These are phyloP conservation scores for Odontesthes bonariensis DNA, from an alignment of 2,113 vertebrate genomes.

Conservation along the genomic window DNA sequence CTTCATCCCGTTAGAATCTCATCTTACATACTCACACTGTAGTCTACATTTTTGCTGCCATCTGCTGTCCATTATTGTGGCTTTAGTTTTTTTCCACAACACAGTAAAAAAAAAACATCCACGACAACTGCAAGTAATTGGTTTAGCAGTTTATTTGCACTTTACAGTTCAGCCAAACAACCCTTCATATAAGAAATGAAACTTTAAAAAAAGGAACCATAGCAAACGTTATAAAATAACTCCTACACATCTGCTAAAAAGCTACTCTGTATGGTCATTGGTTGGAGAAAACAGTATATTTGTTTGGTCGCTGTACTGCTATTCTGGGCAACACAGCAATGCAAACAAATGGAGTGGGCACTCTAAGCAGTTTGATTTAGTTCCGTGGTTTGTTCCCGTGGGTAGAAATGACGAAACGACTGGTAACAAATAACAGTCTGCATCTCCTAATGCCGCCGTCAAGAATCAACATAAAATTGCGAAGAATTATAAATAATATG, in stretches of 20 bases:
- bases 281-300: conserved; percentile 28
- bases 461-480: conserved; percentile 37
- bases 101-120: conserved; percentile 26
- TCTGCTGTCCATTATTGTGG: conserved; percentile 55
- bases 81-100: not conserved
- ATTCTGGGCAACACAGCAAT: conserved; percentile 15
- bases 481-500: conserved; percentile 30
- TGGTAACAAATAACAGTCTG: conserved; percentile 68
- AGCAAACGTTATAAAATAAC: conserved; percentile 67
- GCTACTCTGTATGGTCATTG: conserved; percentile 48
- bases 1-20: not conserved
- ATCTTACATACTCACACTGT: not conserved
- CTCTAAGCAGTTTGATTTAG: conserved; percentile 23
- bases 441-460: conserved; percentile 49
- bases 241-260: conserved; percentile 53
- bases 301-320: conserved; percentile 19
- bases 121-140: conserved; percentile 41
- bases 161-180: conserved; percentile 69
- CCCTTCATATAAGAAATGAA: conserved; percentile 52
- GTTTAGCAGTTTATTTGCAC: conserved; percentile 75
- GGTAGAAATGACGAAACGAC: conserved; percentile 19
- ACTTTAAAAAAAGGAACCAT: conserved; percentile 11
- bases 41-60: conserved; percentile 67
- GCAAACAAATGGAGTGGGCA: conserved; percentile 37
- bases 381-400: conserved; percentile 17